Percentiles rank a stretch among this genome's conserved stretches.
These are phyloP conservation scores for Cistogaster globosa DNA, from an alignment of 2,888 invertebrate genomes.

Conservation along the genomic window DNA sequence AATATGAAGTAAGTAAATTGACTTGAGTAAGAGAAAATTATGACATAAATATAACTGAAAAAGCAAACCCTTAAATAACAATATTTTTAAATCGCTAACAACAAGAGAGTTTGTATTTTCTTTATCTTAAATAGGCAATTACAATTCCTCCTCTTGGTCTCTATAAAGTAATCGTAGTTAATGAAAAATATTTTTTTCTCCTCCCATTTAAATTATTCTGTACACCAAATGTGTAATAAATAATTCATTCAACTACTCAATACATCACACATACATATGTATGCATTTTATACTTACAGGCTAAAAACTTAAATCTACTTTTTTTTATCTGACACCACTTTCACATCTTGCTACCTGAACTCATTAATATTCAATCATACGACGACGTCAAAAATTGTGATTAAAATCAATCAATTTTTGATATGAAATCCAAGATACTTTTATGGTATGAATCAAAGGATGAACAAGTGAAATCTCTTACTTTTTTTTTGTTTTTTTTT, in stretches of 20 bases:
- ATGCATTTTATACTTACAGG: slow-evolving; percentile 30
- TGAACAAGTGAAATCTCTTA: slow-evolving; percentile 48
- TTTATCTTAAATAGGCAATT: slow-evolving; percentile 52
- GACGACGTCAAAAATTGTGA: slow-evolving; percentile 53
- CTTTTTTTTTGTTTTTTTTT: background rate
- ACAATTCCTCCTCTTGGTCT: slow-evolving; percentile 24
- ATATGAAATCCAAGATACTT: slow-evolving; percentile 46
- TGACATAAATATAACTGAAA: slow-evolving; percentile 21
- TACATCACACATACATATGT: slow-evolving; percentile 12
- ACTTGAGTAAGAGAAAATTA: background rate
- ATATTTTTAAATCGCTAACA: background rate
- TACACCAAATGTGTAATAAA: slow-evolving; percentile 19
- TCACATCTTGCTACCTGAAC: slow-evolving; percentile 48
- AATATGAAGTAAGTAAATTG: background rate
- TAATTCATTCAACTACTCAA: slow-evolving; percentile 36
- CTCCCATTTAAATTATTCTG: slow-evolving; percentile 13
- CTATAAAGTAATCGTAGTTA: background rate
- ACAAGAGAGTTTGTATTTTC: background rate
- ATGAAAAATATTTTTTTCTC: slow-evolving; percentile 27
- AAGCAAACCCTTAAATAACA: background rate
- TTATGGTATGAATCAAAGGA: slow-evolving; percentile 30
- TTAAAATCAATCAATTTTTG: slow-evolving; percentile 62
- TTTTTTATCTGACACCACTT: slow-evolving; percentile 35
- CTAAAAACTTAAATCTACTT: slow-evolving; percentile 12
- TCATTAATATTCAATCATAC: slow-evolving; percentile 62